Evolutionary conservation across 2,888 invertebrate genomes (phyloP), one percentile per base, ranked within the genome.

Genomic region (Apomyelois bistriatella): DNA sequence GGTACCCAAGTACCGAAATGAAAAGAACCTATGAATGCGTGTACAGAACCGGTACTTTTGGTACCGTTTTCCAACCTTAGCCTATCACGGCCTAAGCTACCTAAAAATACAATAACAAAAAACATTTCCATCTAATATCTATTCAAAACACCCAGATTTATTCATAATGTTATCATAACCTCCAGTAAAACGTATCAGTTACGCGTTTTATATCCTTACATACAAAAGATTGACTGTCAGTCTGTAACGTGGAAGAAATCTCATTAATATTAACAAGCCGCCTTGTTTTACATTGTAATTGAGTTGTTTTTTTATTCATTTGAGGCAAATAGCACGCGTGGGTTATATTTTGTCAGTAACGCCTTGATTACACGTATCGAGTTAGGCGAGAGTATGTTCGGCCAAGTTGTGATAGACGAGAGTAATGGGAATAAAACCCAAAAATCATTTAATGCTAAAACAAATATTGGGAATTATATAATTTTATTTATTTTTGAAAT

Each of bases 231-330:
- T 43, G 43, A 30, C 13, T 30, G 43, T 43, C 43, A 43, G 43
- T 43, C 30, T 38, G 53, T 50, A 41, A 53, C 53, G 28, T 42
- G 40, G 41, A 49, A 53, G 48, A 47, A 17, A 48, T 36, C 52
- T 55, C 52, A 56, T 58, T 56, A 56, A 58, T 58, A 58, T 56
- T 55, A 52, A 56, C 32, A 12, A 42, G 46, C 46, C 52, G 37
- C 37, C 52, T 48, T 47, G 54, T 50, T 56, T 54, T 47, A 53
- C 56, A 37, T 52, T 52, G 56, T 58, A 58, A 58, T 56, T 58
- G 56, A 52, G 49, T 37, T 46, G 16, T 46, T 56, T 56, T 41
- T 56, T 54, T 58, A 58, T 58, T 53, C 55, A 58, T 56, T 46
- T 35, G 51, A 47, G 38, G 37, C 51, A 53, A 57, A 56, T 53